Evolutionary conservation across 2,797 vertebrate species (phyloP).

Genomic region (Microcaecilia unicolor): DNA sequence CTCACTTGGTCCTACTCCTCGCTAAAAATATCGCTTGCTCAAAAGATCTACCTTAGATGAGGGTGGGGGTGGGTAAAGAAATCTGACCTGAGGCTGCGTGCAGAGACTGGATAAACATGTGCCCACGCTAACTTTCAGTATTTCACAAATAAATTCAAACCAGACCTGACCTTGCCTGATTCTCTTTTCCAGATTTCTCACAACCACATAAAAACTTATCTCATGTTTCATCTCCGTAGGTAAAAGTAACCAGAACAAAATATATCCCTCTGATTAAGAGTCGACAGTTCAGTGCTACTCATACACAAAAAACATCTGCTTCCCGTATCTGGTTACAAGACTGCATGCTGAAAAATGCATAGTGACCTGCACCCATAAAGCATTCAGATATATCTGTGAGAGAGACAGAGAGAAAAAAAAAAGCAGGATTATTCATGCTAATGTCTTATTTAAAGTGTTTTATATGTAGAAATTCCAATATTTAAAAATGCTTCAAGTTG

Average conservation of each 20-base stretch:
- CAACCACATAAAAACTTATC: no score
- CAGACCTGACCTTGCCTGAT: conserved; percentile 2
- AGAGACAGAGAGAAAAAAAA: conserved; percentile 16
- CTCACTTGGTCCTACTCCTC: no score
- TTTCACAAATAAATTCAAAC: conserved; percentile 8
- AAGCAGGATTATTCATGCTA: conserved; percentile 9
- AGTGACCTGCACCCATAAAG: conserved; percentile 26
- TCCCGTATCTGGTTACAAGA: conserved; percentile 22
- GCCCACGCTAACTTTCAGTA: no score
- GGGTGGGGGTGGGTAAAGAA: no score
- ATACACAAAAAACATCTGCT: conserved; percentile 9
- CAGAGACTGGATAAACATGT: no score
- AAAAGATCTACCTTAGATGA: no score
- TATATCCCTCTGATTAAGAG: neutral
- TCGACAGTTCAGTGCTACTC: neutral
- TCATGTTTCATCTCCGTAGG: conserved; percentile 1
- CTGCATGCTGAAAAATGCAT: conserved; percentile 22
- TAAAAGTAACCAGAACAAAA: conserved; percentile 5
- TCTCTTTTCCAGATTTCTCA: neutral
- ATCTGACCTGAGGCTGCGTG: no score
- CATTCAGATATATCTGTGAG: conserved; percentile 18
- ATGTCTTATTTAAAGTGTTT: neutral
- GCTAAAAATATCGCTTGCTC: no score
- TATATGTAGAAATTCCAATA: no score
- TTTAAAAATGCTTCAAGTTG: no score